A percentile compares a stretch with the other conserved stretches of the same genome.
These are phyloP conservation scores for Argentina silus DNA, from an alignment of 2,797 vertebrate species.

Conservation along the genomic window DNA sequence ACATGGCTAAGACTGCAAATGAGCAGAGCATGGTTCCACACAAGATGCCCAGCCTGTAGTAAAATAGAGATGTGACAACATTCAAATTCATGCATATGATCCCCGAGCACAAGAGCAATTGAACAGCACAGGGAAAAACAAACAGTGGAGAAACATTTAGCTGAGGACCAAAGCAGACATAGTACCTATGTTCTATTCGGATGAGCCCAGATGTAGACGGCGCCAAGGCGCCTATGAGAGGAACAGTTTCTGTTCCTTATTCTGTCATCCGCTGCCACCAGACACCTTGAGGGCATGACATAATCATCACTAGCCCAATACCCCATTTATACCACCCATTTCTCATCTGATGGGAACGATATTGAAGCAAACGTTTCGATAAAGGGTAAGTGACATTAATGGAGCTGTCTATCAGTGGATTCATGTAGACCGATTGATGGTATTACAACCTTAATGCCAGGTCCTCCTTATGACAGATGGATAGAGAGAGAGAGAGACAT, in stretches of 20 bases:
- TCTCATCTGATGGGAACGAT: background rate
- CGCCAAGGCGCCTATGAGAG: too few species aligned
- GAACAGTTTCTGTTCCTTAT: too few species aligned
- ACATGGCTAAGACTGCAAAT: slow-evolving; percentile 2
- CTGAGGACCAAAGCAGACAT: too few species aligned
- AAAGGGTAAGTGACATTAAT: slow-evolving; percentile 11
- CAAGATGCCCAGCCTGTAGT: background rate
- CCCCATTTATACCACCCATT: background rate
- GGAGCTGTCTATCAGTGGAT: background rate
- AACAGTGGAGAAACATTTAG: too few species aligned
- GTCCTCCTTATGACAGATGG: background rate
- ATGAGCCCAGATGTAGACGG: too few species aligned
- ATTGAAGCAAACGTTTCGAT: background rate
- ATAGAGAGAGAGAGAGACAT: slow-evolving; percentile 8
- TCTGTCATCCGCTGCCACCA: background rate
- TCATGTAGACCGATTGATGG: background rate
- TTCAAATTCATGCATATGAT: background rate
- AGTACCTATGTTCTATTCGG: background rate
- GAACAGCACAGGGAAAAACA: background rate
- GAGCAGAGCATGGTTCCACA: background rate
- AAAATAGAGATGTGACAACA: background rate
- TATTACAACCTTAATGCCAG: background rate
- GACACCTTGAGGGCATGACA: background rate
- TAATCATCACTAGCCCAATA: background rate
- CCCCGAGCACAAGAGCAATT: background rate